Conservation (phyloP, 2,888 invertebrate species). For the Eupithecia exiguata region DNA sequence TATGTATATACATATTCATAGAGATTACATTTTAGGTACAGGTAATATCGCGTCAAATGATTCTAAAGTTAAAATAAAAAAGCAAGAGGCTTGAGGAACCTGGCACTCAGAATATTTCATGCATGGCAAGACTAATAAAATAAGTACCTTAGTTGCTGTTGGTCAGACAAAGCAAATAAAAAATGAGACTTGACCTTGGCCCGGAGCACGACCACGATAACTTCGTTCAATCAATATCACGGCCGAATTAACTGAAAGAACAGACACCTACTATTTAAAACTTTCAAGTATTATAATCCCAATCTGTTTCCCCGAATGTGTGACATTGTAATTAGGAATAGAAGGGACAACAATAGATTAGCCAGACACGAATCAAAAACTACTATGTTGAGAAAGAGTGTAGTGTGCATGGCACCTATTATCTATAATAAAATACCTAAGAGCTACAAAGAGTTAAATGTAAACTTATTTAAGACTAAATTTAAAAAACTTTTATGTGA, state of each 20-base stretch:
- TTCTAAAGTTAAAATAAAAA: background rate
- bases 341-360: too few relatives aligned
- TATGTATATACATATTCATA: too few relatives aligned
- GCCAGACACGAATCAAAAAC: too few relatives aligned
- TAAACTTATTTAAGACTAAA: too few relatives aligned
- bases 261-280: conserved; percentile 4
- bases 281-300: too few relatives aligned
- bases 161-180: conserved; percentile 23
- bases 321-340: too few relatives aligned
- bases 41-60: background rate
- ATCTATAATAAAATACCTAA: too few relatives aligned
- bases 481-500: too few relatives aligned
- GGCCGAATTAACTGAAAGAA: conserved; percentile 29
- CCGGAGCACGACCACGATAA: conserved; percentile 42
- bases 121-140: conserved; percentile 5
- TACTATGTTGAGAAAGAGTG: too few relatives aligned
- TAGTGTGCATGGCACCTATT: too few relatives aligned
- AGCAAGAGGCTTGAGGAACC: background rate
- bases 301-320: too few relatives aligned
- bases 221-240: conserved; percentile 52
- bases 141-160: background rate
- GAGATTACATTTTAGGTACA: background rate
- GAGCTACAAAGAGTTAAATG: too few relatives aligned
- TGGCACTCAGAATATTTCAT: background rate
- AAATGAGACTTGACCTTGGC: conserved; percentile 39